phyloP scores from a whole-genome alignment of 2,888 invertebrate species.

The Morpho achilles region DNA sequence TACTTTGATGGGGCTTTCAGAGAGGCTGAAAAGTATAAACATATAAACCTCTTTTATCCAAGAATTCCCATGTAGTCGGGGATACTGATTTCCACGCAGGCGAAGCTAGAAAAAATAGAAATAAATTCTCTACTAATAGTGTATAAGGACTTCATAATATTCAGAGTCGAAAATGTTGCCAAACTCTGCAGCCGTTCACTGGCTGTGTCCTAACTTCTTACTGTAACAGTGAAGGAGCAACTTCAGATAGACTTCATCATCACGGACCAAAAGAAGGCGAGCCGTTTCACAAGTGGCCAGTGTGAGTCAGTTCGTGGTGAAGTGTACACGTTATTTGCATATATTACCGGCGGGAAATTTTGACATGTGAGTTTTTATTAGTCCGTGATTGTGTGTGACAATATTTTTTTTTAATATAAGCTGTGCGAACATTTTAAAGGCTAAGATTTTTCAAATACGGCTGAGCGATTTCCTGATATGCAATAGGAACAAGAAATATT shows the following conservation, averaged over 20 bases:
- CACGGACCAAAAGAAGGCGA: constrained; percentile 26
- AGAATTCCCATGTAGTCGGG: too few relatives aligned
- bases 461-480: too few relatives aligned
- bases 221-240: constrained; percentile 20
- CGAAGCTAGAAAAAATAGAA: too few relatives aligned
- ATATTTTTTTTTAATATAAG: background rate
- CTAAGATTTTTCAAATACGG: background rate
- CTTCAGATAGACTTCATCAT: constrained; percentile 22
- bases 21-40: too few relatives aligned
- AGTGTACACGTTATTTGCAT: constrained; percentile 32
- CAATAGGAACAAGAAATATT: too few relatives aligned
- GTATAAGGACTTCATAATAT: too few relatives aligned
- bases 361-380: constrained; percentile 14
- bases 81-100: too few relatives aligned
- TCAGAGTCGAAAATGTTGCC: constrained; percentile 16
- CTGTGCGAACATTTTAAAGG: constrained; percentile 1
- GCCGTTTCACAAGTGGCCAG: constrained; percentile 34
- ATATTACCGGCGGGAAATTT: constrained; percentile 14
- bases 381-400: background rate
- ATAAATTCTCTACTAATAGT: too few relatives aligned
- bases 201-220: constrained; percentile 22
- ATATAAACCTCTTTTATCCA: too few relatives aligned
- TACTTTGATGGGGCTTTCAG: too few relatives aligned
- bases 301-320: constrained; percentile 35
- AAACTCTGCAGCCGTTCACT: constrained; percentile 20